These are phyloP conservation scores for Polietes domitor DNA, from an alignment of 2,888 invertebrate species.

Conservation along the genomic window DNA sequence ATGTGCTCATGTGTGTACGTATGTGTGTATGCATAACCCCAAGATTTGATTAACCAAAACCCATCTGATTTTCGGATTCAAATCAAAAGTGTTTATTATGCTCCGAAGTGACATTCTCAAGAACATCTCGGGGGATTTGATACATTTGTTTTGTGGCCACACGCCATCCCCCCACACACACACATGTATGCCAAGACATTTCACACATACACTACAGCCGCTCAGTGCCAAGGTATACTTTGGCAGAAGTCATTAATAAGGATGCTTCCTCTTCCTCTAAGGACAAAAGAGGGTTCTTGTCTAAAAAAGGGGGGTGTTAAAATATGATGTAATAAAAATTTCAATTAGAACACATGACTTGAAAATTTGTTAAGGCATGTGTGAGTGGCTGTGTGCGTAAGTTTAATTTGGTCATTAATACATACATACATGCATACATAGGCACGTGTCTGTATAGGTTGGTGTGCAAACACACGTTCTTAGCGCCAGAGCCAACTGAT, in stretches of 20 bases:
- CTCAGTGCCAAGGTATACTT: background rate
- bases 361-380: slow-evolving; percentile 24
- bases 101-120: slow-evolving; percentile 22
- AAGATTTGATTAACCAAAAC: slow-evolving; percentile 32
- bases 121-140: slow-evolving; percentile 18
- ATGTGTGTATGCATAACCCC: background rate
- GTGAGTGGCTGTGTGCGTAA: no score
- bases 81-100: slow-evolving; percentile 33
- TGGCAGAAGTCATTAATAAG: background rate
- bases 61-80: slow-evolving; percentile 14
- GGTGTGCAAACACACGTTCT: slow-evolving; percentile 11
- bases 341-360: slow-evolving; percentile 12
- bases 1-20: no score
- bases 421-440: background rate
- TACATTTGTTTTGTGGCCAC: slow-evolving; percentile 1
- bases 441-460: background rate
- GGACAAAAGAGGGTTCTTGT: background rate
- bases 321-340: slow-evolving; percentile 28
- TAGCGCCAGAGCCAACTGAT: slow-evolving; percentile 19
- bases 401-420: no score
- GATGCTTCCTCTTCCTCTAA: background rate
- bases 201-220: background rate
- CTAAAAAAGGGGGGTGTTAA: background rate
- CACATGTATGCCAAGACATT: background rate
- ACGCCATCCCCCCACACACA: background rate